These are phyloP conservation scores for Aythya baeri DNA, from an alignment of 2,113 vertebrate genomes.

Conservation along the genomic window DNA sequence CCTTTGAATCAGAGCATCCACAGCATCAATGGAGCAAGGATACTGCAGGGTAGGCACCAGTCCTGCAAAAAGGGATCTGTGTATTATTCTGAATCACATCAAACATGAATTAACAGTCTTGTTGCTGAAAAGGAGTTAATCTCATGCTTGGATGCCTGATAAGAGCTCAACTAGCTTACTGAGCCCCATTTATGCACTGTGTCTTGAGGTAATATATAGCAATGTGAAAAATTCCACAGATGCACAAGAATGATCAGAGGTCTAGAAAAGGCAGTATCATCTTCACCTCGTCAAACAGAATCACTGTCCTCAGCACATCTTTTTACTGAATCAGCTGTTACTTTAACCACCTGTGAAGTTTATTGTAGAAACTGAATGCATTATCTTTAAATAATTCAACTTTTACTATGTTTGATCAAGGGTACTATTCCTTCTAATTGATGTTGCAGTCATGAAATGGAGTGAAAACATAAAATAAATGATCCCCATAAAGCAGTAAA, in stretches of 20 bases:
- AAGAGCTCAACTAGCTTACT: background rate
- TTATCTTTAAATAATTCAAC: slow-evolving; percentile 18
- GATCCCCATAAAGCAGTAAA: slow-evolving; percentile 55
- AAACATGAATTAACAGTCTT: background rate
- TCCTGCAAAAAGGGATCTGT: background rate
- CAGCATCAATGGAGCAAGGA: background rate
- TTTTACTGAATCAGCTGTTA: slow-evolving; percentile 57
- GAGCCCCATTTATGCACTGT: background rate
- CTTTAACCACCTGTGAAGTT: slow-evolving; percentile 26
- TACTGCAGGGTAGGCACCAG: background rate
- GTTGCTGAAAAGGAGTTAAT: background rate
- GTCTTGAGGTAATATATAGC: background rate
- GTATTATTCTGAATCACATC: background rate
- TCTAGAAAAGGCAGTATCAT: background rate
- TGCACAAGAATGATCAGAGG: background rate
- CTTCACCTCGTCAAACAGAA: background rate
- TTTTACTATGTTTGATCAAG: slow-evolving; percentile 30
- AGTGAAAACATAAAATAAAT: slow-evolving; percentile 50
- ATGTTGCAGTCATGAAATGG: slow-evolving; percentile 11
- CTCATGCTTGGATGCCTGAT: background rate
- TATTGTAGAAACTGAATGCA: slow-evolving; percentile 22
- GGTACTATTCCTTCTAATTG: slow-evolving; percentile 4
- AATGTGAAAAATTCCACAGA: background rate
- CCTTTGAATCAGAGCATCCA: background rate
- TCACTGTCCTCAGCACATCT: slow-evolving; percentile 30